Evolutionary conservation across 2,113 vertebrate species (phyloP), one percentile per base, ranked within the genome.

Genomic region (Alaudala cheleensis): DNA sequence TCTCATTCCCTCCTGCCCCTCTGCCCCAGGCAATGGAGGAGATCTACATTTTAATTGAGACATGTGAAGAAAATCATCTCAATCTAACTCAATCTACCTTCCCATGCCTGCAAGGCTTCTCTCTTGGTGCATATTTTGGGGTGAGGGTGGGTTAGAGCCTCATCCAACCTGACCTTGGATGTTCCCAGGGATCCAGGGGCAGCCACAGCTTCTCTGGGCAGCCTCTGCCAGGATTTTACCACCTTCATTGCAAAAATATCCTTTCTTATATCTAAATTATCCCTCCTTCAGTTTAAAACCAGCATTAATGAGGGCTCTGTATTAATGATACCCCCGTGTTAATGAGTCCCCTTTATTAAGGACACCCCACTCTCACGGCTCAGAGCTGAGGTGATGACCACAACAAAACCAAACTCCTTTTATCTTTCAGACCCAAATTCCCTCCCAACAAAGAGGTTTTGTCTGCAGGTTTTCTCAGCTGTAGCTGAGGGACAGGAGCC

Each of bases 21-120:
- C 89, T 86, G 81, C 93, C 92, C 64, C 69, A 64, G 96, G 93
- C 92, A 42, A 4, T n/a, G 64, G 29, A 74, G 54, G 58, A 92
- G 31, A 96, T 96, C 96, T 95, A 47, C 96, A 96, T 91, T 95
- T 95, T 95, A 96, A 96, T 96, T 95, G 88, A 96, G 94, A 94
- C 67, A 44, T 69, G 78, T 40, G 54, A 65, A 76, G 86, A 61
- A 95, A 95, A 81, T 84, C 51, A 95, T 83, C 74, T 76, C 87
- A 64, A 7, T 93, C 57, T 64, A 82, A 51, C 95, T 92, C 90
- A 61, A 8, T 31, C 72, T 69, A 45, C 37, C 72, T 78, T 14
- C 47, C 26, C 82, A 4, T 86, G 87, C 86, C 93, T 89, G 72
- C 77, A 69, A 94, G 95, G 80, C 34, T 84, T 88, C 81, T 92